Evolutionary conservation across 2,797 vertebrate genomes (phyloP), one percentile per base, ranked within the genome.

Genomic region (Periparus ater): DNA sequence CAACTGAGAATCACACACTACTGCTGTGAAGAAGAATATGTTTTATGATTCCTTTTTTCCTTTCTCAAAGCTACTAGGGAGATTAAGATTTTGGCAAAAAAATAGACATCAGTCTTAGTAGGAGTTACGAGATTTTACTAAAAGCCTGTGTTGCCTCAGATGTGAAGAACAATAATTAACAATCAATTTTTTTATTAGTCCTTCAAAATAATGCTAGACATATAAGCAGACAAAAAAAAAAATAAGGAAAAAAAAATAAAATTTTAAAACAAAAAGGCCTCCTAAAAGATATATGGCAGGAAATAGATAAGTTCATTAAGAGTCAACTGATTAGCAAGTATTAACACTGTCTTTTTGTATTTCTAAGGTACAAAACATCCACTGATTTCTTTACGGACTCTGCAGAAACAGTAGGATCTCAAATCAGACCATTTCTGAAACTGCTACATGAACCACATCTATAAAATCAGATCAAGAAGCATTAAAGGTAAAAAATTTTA

Each of bases 21-120:
- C 72, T 81, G 88, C 90, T 96, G 91, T 73, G 92, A 91, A 90
- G 75, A 96, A 93, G 22, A 93, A 84, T 65, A 80, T 53, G 25
- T 82, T 91, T 88, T 68, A 62, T 81, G 15, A 9, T 67, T 67
- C 19, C 13, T 4, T 75, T 91, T 85, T 70, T 79, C 44, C 57
- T 83, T 84, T 79, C 61, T 83, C 29, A 82, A 62, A 76, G 20
- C 55, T 67, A 61, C 32, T 27, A 91, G 55, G 50, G 17, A 77
- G 55, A 78, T 44, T 4, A 85, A 90, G 11, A 25, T 95, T 83
- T 87, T 71, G 67, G 50, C 23, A 93, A 88, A 93, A 89, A 91
- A 91, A 82, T 60, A 55, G 57, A 34, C 5, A 4, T 70, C 17
- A 45, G 12, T 79, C 60, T 83, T 81, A 67, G 42, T 21, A 78